These are phyloP conservation scores for Andinoacara biseriatus DNA, from an alignment of 2,113 vertebrate species.

Conservation along the genomic window DNA sequence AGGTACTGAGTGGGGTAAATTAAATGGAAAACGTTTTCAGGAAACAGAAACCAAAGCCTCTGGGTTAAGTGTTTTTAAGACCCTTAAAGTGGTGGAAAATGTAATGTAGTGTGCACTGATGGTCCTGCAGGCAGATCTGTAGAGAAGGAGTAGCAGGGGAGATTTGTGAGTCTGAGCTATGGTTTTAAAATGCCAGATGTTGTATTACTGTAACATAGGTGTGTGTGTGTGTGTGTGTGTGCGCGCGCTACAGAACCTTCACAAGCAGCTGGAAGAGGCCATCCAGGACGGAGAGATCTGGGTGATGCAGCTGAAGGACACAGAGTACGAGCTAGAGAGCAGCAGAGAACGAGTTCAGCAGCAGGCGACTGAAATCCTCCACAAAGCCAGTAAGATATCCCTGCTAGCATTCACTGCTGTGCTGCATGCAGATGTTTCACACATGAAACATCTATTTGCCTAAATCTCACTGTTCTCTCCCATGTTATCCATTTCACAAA, in stretches of 20 bases:
- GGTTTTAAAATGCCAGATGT: neutral
- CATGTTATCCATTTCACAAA: neutral
- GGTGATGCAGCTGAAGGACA: conserved; percentile 95
- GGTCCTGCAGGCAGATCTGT: conserved; percentile 18
- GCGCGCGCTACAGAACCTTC: conserved; percentile 84
- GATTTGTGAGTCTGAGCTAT: neutral
- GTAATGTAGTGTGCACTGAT: conserved; percentile 33
- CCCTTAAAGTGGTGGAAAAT: conserved; percentile 10
- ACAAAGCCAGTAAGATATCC: conserved; percentile 87
- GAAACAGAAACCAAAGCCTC: conserved; percentile 35
- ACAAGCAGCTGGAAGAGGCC: conserved; percentile 95
- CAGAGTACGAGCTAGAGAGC: conserved; percentile 91
- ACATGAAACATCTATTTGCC: neutral
- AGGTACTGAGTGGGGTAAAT: conserved; percentile 24
- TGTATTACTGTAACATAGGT: neutral
- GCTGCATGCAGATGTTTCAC: neutral
- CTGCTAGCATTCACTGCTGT: neutral
- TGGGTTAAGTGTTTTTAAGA: conserved; percentile 13
- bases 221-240: neutral
- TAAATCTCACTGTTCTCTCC: neutral
- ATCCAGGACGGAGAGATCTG: conserved; percentile 92
- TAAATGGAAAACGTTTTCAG: conserved; percentile 30
- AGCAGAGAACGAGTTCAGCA: conserved; percentile 92
- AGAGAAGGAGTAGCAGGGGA: conserved; percentile 1
- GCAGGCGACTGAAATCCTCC: conserved; percentile 93